Base-by-base conservation (phyloP, 2,113 vertebrate species). In the Calidris pugnax region DNA sequence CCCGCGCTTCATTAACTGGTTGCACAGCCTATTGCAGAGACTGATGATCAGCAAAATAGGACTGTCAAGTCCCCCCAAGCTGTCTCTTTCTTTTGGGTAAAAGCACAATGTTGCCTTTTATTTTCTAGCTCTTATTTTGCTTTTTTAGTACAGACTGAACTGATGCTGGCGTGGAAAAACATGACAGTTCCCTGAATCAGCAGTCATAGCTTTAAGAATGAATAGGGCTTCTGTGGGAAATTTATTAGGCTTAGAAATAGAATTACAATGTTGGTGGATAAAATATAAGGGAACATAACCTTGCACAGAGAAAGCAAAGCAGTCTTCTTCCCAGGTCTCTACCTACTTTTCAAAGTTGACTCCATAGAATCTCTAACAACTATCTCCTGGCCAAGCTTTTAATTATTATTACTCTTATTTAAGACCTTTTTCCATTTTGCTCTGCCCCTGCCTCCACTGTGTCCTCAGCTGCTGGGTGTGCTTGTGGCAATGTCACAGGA, bases 131-230 rank as follows among this genome's bases (percentile, higher is more conserved):
- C 53, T 86, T 94, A 86, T 96, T 95, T 93, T 87, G 47, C 41
- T n/a, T 84, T 90, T 92, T 82, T 73, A 75, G 83, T 78, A 43
- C 12, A 19, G 64, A 26, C 33, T 45, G 94, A 92, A 41, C 75
- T 0, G 9, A 59, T 21, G 51, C 73, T 68, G 73, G 83, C 45
- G 18, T 81, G 48, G 83, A 74, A 85, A 92, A 93, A 60, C 64
- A 26, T 57, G 90, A 95, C 92, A 89, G 90, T 64, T 94, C 69
- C 86, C 97, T 95, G 94, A 94, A 47, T 92, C 96, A 97, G 92
- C 94, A 96, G 73, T 84, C 88, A 56, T 5, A 81, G 88, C 43
- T 84, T 53, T 93, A 81, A 89, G 79, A 90, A 95, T 66, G 86
- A 93, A 89, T 87, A 92, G 83, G 32, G 57, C 80, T 94, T 94